Conservation (phyloP, 2,797 vertebrate genomes). For the Nannoperca obscura region DNA sequence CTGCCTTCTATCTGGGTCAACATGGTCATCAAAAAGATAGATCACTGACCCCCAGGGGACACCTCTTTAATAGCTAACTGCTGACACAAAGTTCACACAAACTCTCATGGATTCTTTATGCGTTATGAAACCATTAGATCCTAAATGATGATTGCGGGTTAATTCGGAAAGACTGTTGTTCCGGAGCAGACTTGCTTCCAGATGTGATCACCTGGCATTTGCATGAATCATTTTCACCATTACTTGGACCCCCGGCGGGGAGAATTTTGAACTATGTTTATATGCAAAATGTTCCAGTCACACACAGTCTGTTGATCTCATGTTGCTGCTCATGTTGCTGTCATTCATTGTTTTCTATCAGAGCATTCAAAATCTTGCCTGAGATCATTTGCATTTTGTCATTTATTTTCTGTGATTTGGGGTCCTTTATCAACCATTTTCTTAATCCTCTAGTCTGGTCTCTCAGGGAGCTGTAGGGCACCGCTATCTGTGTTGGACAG, state of each 20-base stretch:
- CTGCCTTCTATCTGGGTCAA: conserved; percentile 6
- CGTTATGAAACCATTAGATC: conserved; percentile 57
- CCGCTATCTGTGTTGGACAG: conserved; percentile 24
- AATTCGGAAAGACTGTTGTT: conserved; percentile 51
- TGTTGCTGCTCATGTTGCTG: conserved; percentile 9
- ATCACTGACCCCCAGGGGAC: conserved; percentile 29
- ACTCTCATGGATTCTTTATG: conserved; percentile 34
- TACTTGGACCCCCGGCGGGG: conserved; percentile 33
- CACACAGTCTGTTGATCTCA: conserved; percentile 50
- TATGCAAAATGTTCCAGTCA: conserved; percentile 40
- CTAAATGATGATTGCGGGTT: conserved; percentile 61
- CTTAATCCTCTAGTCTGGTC: conserved; percentile 9
- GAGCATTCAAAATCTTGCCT: conserved; percentile 8
- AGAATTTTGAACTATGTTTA: conserved; percentile 43
- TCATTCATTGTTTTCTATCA: conserved; percentile 33
- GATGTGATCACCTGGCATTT: conserved; percentile 69
- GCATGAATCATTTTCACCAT: conserved; percentile 67
- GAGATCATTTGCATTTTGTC: conserved; percentile 34
- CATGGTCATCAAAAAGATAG: conserved; percentile 35
- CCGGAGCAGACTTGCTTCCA: conserved; percentile 58
- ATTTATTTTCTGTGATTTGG: conserved; percentile 25
- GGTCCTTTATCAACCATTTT: conserved; percentile 26
- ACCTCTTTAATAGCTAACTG: conserved; percentile 45
- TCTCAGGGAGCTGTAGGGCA: background rate
- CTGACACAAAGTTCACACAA: conserved; percentile 50